Evolutionary conservation across 2,797 vertebrate genomes (phyloP).

Genomic region (Parotocinclus haroldoi): DNA sequence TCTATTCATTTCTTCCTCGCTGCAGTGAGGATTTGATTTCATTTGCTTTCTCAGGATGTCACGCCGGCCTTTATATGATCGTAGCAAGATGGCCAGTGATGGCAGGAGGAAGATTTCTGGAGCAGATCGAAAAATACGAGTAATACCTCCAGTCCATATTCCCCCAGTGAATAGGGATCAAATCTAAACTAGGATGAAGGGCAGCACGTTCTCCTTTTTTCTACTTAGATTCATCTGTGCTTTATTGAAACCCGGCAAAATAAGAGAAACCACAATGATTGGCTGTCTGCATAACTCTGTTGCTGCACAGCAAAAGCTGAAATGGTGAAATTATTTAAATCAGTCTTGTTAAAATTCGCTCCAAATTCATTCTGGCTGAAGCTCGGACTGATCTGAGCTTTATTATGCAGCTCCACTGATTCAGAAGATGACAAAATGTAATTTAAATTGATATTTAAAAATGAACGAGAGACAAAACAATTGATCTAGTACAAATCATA

Average conservation of each 20-base stretch:
- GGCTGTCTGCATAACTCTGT: too few species aligned
- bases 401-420: too few species aligned
- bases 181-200: background rate
- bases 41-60: background rate
- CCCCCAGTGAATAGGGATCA: background rate
- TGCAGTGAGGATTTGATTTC: background rate
- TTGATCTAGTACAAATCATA: too few species aligned
- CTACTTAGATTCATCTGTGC: background rate
- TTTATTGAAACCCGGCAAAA: background rate
- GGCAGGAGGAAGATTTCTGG: background rate
- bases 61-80: background rate
- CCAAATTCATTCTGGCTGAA: too few species aligned
- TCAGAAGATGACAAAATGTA: too few species aligned
- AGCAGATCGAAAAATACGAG: background rate
- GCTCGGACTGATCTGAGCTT: too few species aligned
- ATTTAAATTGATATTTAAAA: too few species aligned
- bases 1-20: constrained; percentile 20
- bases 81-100: background rate
- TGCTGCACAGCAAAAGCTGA: too few species aligned
- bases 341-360: too few species aligned
- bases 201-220: background rate
- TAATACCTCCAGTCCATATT: background rate
- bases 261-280: too few species aligned
- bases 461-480: too few species aligned
- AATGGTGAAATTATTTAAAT: too few species aligned